phyloP scores from a whole-genome alignment of 2,888 invertebrate genomes.

The Eupithecia tripunctaria region DNA sequence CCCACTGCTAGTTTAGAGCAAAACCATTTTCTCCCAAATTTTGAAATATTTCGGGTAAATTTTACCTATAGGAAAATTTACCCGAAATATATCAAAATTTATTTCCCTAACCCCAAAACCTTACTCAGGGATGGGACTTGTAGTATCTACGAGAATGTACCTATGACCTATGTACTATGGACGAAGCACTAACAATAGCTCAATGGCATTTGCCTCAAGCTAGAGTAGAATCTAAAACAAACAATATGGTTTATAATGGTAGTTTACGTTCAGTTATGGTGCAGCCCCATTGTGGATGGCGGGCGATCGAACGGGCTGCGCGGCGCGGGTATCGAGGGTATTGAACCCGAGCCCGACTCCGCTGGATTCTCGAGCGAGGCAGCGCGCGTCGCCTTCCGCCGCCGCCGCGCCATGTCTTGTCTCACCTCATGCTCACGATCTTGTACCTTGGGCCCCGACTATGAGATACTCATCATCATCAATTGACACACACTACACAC shows the following conservation, averaged over 20 bases:
- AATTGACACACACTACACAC: too few species aligned
- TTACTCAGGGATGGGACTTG: not conserved
- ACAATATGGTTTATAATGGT: conserved; percentile 40
- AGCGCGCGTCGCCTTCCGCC: conserved; percentile 38
- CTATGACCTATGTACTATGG: not conserved
- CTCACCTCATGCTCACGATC: conserved; percentile 62
- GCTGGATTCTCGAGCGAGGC: conserved; percentile 59
- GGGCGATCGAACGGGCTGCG: conserved; percentile 58
- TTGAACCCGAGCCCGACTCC: conserved; percentile 66
- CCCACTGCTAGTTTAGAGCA: too few species aligned
- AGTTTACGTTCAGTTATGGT: conserved; percentile 62
- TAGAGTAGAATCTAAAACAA: conserved; percentile 18
- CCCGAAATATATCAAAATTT: too few species aligned
- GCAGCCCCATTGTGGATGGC: conserved; percentile 64
- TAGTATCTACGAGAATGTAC: too few species aligned
- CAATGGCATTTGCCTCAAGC: conserved; percentile 3
- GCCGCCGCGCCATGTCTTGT: conserved; percentile 32
- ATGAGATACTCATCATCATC: not conserved
- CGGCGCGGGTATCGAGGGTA: conserved; percentile 61
- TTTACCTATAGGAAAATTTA: too few species aligned
- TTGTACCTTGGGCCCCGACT: conserved; percentile 45
- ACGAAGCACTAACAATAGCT: conserved; percentile 8
- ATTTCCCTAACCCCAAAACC: not conserved
- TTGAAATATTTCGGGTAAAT: not conserved
- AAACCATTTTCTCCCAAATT: too few species aligned